phyloP scores from a whole-genome alignment of 2,113 vertebrate genomes.

The Elachura formosa region DNA sequence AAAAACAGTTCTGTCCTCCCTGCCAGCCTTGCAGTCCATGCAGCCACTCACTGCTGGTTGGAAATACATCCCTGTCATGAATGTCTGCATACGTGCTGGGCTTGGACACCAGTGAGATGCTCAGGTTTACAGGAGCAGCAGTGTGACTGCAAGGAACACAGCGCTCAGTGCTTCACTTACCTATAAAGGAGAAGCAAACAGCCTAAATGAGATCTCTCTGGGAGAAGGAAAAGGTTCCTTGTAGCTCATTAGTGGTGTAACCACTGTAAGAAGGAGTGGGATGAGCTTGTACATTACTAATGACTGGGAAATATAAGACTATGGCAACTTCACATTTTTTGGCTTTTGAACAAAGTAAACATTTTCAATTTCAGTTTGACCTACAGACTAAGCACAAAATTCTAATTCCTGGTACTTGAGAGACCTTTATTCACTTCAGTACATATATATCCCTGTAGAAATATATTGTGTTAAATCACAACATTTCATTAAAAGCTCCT shows the following conservation, averaged over 20 bases:
- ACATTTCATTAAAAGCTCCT: background rate
- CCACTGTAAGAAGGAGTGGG: background rate
- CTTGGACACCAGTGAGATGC: background rate
- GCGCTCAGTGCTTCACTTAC: fast-evolving
- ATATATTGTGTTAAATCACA: background rate
- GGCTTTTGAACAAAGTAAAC: background rate
- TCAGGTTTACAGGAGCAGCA: background rate
- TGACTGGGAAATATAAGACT: background rate
- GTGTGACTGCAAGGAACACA: background rate
- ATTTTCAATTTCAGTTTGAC: background rate
- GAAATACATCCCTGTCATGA: background rate
- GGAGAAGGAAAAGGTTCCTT: background rate
- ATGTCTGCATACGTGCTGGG: fast-evolving
- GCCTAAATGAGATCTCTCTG: background rate
- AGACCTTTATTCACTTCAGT: background rate
- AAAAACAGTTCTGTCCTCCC: background rate
- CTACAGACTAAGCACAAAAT: background rate
- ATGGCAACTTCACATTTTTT: background rate
- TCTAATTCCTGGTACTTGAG: background rate
- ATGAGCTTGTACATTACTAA: background rate
- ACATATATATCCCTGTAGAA: background rate
- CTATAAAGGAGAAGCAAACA: background rate
- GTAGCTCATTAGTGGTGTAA: background rate
- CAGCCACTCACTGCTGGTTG: background rate
- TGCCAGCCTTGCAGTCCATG: background rate